Evolutionary conservation across 2,797 vertebrate species (phyloP).

Genomic region (Euphonia xanthogaster): DNA sequence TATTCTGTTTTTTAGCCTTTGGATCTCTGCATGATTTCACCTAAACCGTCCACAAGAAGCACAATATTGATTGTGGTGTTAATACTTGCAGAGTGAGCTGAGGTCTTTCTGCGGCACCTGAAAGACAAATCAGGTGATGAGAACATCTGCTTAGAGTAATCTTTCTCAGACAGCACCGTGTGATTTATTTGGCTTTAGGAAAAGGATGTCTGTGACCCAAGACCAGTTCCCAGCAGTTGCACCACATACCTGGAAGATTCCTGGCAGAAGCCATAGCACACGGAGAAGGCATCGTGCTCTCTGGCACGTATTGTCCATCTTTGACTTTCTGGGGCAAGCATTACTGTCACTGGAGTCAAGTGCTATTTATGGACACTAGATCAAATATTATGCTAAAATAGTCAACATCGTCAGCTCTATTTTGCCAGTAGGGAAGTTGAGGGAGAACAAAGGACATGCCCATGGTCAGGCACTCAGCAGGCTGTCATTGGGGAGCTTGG

Average conservation of each 20-base stretch:
- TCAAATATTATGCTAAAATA: not conserved
- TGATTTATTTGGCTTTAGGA: constrained; percentile 4
- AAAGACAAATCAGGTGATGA: constrained; percentile 27
- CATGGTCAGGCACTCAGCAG: fast-evolving
- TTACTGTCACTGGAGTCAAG: not conserved
- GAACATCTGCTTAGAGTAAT: not conserved
- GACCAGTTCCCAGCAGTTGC: not conserved
- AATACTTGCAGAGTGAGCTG: not conserved
- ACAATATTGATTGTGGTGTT: constrained; percentile 2
- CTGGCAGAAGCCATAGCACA: not conserved
- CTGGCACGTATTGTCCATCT: not conserved
- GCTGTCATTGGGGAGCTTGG: not conserved
- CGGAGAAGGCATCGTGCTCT: not conserved
- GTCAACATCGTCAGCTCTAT: not conserved
- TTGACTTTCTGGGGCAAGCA: not conserved
- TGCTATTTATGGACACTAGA: not conserved
- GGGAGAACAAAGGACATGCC: not conserved
- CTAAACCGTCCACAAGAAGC: not conserved
- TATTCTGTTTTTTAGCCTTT: not conserved
- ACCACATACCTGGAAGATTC: not conserved
- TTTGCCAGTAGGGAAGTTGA: not conserved
- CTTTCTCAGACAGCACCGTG: not conserved
- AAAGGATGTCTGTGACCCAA: not conserved
- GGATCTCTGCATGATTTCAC: not conserved
- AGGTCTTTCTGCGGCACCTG: not conserved